These are phyloP conservation scores for Furcifer pardalis DNA, from an alignment of 2,797 vertebrate species.

Conservation along the genomic window DNA sequence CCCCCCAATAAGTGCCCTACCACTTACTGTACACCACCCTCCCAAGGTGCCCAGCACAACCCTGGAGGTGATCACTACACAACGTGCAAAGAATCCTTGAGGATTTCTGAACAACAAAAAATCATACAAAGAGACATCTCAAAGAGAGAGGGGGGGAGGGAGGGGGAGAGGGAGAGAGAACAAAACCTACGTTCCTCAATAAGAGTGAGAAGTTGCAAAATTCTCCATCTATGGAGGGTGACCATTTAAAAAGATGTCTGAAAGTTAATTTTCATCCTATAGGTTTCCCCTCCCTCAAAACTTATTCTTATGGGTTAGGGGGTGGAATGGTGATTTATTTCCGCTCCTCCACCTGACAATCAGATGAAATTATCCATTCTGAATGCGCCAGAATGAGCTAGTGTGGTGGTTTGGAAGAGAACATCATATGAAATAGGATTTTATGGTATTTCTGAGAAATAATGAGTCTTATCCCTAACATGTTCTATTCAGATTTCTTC, in stretches of 20 bases:
- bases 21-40: too few relatives aligned
- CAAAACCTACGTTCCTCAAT: too few relatives aligned
- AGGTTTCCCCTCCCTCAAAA: slow-evolving; percentile 43
- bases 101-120: too few relatives aligned
- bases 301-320: slow-evolving; percentile 24
- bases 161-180: too few relatives aligned
- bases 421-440: slow-evolving; percentile 54
- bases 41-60: too few relatives aligned
- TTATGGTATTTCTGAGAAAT: slow-evolving; percentile 59
- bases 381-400: slow-evolving; percentile 52
- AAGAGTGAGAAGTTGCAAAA: too few relatives aligned
- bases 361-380: slow-evolving; percentile 62
- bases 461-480: slow-evolving; percentile 37
- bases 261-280: slow-evolving; percentile 55
- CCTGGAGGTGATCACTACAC: too few relatives aligned
- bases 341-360: slow-evolving; percentile 51
- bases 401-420: slow-evolving; percentile 46
- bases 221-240: not conserved
- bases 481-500: slow-evolving; percentile 39
- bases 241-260: slow-evolving; percentile 31
- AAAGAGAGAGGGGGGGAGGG: too few relatives aligned
- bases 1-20: too few relatives aligned
- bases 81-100: too few relatives aligned
- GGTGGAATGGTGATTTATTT: slow-evolving; percentile 52
- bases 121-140: too few relatives aligned